Base-by-base conservation (phyloP, 2,888 invertebrate species). In the Lumbricus terrestris region DNA sequence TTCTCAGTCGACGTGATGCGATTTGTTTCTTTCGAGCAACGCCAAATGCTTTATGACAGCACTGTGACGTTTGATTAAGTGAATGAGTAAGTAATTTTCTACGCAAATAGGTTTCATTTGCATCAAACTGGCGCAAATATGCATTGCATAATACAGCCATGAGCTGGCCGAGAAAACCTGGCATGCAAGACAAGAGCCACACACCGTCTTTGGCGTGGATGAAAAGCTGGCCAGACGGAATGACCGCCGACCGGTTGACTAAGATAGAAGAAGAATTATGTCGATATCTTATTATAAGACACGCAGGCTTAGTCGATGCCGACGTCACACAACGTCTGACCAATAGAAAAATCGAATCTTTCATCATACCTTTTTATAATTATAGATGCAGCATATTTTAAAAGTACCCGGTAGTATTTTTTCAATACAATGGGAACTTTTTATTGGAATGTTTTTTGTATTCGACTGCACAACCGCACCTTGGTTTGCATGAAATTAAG, bases 1-100 rank as follows among this genome's bases (percentile, higher is more conserved):
- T 69, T 69, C 29, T 69, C n/a, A 69, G 69, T 69, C 16, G n/a
- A 69, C 69, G 69, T 69, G 69, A n/a, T 69, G 69, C 69, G 69
- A 69, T 69, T 69, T 69, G 69, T 11, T 69, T 29, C 69, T 69
- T 5, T 29, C 29, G 69, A n/a, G 69, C 69, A n/a, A 69, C n/a
- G 69, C 29, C 69, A n/a, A 69, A 69, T 69, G n/a, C n/a, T n/a
- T 8, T 69, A 29, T 69, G 69, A 29, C 69, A n/a, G n/a, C n/a
- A n/a, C n/a, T n/a, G n/a, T 69, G 29, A n/a, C 69, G 16, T 69
- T 69, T 69, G 69, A 69, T 69, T 69, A n/a, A 69, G 69, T 69
- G 69, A 69, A 69, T 69, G 69, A 69, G 69, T 69, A 69, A 69
- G 69, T 69, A 69, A 69, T 69, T 69, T 69, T 69, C 69, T 69